A percentile compares a stretch with the other conserved stretches of the same genome.
phyloP scores from a whole-genome alignment of 2,797 vertebrate species.

The Alauda arvensis region DNA sequence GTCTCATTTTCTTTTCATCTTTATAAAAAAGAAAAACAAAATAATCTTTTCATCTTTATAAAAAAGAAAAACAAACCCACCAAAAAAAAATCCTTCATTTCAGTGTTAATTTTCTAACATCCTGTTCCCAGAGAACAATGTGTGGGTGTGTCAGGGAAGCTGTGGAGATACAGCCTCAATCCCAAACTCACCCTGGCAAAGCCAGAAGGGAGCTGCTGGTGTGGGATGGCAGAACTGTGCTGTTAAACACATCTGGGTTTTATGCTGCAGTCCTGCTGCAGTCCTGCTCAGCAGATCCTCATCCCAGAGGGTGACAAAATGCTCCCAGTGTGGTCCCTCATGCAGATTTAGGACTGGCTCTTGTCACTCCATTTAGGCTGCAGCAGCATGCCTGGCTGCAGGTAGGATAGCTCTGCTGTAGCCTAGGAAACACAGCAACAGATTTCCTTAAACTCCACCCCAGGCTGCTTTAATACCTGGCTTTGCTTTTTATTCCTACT shows the following conservation, averaged over 20 bases:
- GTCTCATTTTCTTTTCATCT: constrained; percentile 32
- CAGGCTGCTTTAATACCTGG: not conserved
- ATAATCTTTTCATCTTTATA: constrained; percentile 9
- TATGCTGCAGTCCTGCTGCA: not conserved
- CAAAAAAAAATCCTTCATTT: not conserved
- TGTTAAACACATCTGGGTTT: not conserved
- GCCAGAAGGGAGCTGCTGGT: not conserved
- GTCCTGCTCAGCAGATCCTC: not conserved
- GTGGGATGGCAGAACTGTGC: not conserved
- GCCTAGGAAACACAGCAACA: not conserved
- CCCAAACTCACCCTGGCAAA: not conserved
- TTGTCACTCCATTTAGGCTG: not conserved
- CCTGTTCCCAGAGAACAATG: constrained; percentile 40
- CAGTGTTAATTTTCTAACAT: constrained; percentile 26
- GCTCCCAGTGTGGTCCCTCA: not conserved
- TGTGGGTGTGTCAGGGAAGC: constrained; percentile 31
- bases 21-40: not conserved
- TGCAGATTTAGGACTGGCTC: not conserved
- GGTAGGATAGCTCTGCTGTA: not conserved
- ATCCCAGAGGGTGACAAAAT: not conserved
- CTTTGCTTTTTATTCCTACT: not conserved
- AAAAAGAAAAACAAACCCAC: constrained; percentile 12
- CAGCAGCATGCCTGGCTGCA: not conserved
- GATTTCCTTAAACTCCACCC: not conserved
- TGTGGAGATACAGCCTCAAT: not conserved